Evolutionary conservation across 1,140 invertebrate genomes (phyloP).

Genomic region (Dendroctonus valens): DNA sequence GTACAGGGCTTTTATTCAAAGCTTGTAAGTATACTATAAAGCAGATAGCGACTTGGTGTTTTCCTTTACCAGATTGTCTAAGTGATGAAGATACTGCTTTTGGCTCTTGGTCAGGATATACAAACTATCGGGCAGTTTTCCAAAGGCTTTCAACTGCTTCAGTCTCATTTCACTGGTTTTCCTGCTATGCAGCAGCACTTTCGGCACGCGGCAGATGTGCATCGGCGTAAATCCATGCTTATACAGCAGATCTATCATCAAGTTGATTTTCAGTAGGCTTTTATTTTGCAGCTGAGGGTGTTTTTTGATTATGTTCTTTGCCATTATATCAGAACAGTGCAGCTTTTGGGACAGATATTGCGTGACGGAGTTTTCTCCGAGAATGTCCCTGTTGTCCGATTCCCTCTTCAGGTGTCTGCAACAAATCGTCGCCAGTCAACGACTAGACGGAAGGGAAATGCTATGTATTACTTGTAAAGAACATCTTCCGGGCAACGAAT

Average conservation of each 20-base stretch:
- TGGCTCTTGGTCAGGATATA: conserved; percentile 54
- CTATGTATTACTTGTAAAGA: conserved; percentile 47
- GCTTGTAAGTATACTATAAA: too few relatives aligned
- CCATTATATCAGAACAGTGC: conserved; percentile 47
- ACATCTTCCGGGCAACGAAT: conserved; percentile 52
- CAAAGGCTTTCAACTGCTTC: conserved; percentile 49
- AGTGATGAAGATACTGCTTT: conserved; percentile 50
- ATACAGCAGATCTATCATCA: conserved; percentile 55
- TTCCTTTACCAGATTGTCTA: conserved; percentile 42
- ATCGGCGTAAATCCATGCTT: conserved; percentile 51
- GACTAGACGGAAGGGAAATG: not conserved
- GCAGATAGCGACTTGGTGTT: conserved; percentile 24
- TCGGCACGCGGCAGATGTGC: conserved; percentile 53
- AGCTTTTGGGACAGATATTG: conserved; percentile 55
- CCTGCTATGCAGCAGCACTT: conserved; percentile 55
- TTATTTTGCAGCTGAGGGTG: conserved; percentile 53
- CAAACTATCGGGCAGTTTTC: conserved; percentile 50
- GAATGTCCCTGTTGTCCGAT: conserved; percentile 50
- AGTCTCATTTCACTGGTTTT: conserved; percentile 54
- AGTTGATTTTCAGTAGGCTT: conserved; percentile 53
- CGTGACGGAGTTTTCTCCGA: conserved; percentile 50
- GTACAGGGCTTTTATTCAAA: not conserved
- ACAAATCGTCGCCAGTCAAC: not conserved
- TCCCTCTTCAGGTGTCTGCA: conserved; percentile 48
- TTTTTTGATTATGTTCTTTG: conserved; percentile 49